phyloP scores from a whole-genome alignment of 2,113 vertebrate species.

The Piliocolobus tephrosceles region DNA sequence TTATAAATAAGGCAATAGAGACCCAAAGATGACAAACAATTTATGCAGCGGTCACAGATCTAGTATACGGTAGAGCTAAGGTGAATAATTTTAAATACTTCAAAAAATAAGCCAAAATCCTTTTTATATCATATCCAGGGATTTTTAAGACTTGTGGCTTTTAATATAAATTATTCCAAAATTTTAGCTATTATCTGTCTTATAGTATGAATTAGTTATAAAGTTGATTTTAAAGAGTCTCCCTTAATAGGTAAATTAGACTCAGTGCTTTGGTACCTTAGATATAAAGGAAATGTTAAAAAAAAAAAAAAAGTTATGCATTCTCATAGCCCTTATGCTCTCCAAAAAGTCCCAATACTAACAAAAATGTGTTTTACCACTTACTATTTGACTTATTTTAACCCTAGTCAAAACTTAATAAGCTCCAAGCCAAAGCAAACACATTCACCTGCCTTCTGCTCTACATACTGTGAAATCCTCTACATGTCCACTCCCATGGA shows the following conservation, averaged over 20 bases:
- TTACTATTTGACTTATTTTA: constrained; percentile 37
- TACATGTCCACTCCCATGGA: background rate
- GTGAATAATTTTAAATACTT: constrained; percentile 54
- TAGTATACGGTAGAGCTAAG: background rate
- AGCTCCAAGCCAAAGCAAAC: constrained; percentile 47
- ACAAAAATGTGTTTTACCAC: constrained; percentile 55
- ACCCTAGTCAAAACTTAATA: constrained; percentile 38
- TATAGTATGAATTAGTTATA: constrained; percentile 37
- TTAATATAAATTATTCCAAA: constrained; percentile 40
- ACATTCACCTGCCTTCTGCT: constrained; percentile 48
- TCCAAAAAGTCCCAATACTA: constrained; percentile 43
- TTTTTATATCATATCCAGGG: constrained; percentile 33
- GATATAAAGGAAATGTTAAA: constrained; percentile 44
- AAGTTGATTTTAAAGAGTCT: constrained; percentile 57
- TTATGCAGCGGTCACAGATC: background rate
- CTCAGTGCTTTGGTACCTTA: constrained; percentile 66
- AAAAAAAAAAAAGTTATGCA: background rate
- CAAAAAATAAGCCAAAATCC: constrained; percentile 16
- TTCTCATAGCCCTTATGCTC: constrained; percentile 3
- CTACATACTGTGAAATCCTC: constrained; percentile 46
- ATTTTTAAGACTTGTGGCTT: constrained; percentile 38
- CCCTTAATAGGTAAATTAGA: constrained; percentile 46
- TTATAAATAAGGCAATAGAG: constrained; percentile 59
- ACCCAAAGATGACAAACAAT: constrained; percentile 8
- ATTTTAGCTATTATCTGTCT: constrained; percentile 37